Evolutionary conservation across 1,140 invertebrate genomes (phyloP), one percentile per base, ranked within the genome.

Genomic region (Procambarus virginalis): DNA sequence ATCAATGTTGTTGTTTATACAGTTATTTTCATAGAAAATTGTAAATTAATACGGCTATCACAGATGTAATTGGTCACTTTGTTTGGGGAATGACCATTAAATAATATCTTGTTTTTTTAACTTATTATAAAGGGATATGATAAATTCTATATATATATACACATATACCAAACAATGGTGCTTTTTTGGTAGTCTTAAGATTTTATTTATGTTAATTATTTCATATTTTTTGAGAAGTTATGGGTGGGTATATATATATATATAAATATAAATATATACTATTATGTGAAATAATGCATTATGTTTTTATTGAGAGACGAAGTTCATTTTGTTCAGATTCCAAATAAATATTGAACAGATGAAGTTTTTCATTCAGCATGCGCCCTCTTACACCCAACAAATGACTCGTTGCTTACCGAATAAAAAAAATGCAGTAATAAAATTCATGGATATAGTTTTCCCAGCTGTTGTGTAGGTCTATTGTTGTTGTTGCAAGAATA

Each of bases 1-100:
- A 89, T 89, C 88, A 84, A 84, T 89, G 88, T 89, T 89, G 88
- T 89, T 89, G 88, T 89, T 89, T 89, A 89, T 89, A 89, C 84
- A 89, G 88, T 89, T 89, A 89, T 89, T 89, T 89, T 89, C 88
- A 22, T 89, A 89, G 88, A 77, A 89, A 84, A 84, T 89, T 89
- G 58, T 78, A 77, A 84, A 89, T 84, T 70, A 45, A 76, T 68
- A 79, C 49, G 88, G 88, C 81, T 60, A 77, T 73, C 80, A 82
- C 58, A 58, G n/a, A 10, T 34, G 55, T 58, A 60, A 77, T 85
- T 77, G 49, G 84, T 85, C 84, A 85, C 20, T 48, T 85, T 77
- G 58, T 77, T 85, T 76, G 55, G 70, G 75, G 75, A 84, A 46
- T 87, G 68, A 75, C 68, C 68, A 81, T 17, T 58, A 75, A 51